Conservation (phyloP, 2,888 invertebrate genomes). For the Blastobasis adustella region DNA sequence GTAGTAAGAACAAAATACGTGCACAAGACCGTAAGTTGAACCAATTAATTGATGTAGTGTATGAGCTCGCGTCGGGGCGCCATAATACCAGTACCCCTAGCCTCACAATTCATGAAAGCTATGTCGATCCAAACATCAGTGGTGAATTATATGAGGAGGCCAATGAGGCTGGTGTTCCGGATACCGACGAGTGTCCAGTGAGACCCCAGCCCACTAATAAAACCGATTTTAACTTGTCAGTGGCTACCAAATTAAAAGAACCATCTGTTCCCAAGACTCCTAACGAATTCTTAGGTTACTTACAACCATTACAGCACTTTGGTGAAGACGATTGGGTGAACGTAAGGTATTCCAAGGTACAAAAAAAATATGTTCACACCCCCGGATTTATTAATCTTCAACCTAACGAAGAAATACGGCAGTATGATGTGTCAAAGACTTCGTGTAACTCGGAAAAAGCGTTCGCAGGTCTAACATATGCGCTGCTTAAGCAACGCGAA, state of each 20-base stretch:
- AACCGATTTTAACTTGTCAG: background rate
- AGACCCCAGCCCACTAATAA: background rate
- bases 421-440: slow-evolving; percentile 5
- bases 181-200: background rate
- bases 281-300: background rate
- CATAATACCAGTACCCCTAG: background rate
- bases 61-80: background rate
- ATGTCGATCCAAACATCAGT: background rate
- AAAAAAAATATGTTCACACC: slow-evolving; percentile 2
- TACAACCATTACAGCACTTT: background rate
- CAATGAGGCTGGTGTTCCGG: background rate
- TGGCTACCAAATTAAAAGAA: slow-evolving; percentile 21
- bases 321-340: background rate
- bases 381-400: slow-evolving; percentile 11
- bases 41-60: background rate
- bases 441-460: slow-evolving; percentile 8
- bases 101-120: background rate
- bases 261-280: background rate
- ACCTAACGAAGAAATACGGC: slow-evolving; percentile 7
- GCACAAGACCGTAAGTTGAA: background rate
- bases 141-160: background rate
- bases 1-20: background rate
- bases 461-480: slow-evolving; percentile 6
- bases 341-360: background rate
- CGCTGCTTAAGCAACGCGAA: slow-evolving; percentile 10